A percentile compares a stretch with the other conserved stretches of the same genome.
These are phyloP conservation scores for Oryctolagus cuniculus DNA, from an alignment of 2,113 vertebrate genomes.

Conservation along the genomic window mOryCun1.1 NC_091453.1:16135001-16135500, in stretches of 20 bases:
- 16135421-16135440: not conserved
- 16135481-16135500: not conserved
- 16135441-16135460: not conserved
- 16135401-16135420: not conserved
- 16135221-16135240: not conserved
- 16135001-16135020: too few species aligned
- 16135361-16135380: not conserved
- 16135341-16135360: not conserved
- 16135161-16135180: slow-evolving; percentile 20
- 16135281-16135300: slow-evolving; percentile 2
- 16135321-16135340: not conserved
- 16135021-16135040: too few species aligned
- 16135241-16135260: not conserved
- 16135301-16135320: not conserved
- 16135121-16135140: slow-evolving; percentile 24
- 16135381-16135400: not conserved
- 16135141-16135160: not conserved
- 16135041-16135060: too few species aligned
- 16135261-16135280: not conserved
- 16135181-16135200: not conserved
- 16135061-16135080: not conserved
- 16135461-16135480: not conserved
- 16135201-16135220: not conserved
- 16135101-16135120: slow-evolving; percentile 1
- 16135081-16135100: not conserved